phyloP scores from a whole-genome alignment of 2,888 invertebrate genomes.

The Parthenolecanium corni region DNA sequence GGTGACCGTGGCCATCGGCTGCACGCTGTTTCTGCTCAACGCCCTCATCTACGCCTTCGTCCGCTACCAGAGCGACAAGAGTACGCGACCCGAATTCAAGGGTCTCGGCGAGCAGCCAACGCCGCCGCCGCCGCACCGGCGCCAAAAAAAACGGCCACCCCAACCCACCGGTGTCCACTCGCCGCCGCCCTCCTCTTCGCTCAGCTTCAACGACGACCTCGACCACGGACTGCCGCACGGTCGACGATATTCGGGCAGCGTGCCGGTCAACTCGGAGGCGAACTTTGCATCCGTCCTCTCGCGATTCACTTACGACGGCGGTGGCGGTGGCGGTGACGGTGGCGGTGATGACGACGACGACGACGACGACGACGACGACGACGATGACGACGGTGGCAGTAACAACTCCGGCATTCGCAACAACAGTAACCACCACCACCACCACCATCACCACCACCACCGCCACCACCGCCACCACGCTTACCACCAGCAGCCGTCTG shows the following conservation, averaged over 20 bases:
- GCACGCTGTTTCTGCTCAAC: slow-evolving; percentile 66
- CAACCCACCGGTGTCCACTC: background rate
- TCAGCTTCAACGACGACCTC: background rate
- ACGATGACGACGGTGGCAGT: no score
- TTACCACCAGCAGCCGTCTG: no score
- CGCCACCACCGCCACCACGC: background rate
- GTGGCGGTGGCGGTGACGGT: no score
- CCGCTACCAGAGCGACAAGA: slow-evolving; percentile 68
- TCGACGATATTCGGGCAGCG: background rate
- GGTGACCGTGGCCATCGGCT: slow-evolving; percentile 70
- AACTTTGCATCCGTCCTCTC: no score
- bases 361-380: no score
- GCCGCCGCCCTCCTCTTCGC: background rate
- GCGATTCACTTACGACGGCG: no score
- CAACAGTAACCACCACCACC: no score
- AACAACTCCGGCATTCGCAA: no score
- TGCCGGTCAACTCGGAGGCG: no score
- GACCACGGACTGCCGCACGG: slow-evolving; percentile 5
- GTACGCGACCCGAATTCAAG: slow-evolving; percentile 52
- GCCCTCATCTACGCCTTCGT: slow-evolving; percentile 74
- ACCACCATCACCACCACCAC: slow-evolving; percentile 3
- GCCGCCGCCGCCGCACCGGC: background rate
- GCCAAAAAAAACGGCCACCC: background rate
- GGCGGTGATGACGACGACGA: no score
- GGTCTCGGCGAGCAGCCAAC: slow-evolving; percentile 18